Conservation (phyloP, 2,113 vertebrate species). For the Tupaia chinensis region DNA sequence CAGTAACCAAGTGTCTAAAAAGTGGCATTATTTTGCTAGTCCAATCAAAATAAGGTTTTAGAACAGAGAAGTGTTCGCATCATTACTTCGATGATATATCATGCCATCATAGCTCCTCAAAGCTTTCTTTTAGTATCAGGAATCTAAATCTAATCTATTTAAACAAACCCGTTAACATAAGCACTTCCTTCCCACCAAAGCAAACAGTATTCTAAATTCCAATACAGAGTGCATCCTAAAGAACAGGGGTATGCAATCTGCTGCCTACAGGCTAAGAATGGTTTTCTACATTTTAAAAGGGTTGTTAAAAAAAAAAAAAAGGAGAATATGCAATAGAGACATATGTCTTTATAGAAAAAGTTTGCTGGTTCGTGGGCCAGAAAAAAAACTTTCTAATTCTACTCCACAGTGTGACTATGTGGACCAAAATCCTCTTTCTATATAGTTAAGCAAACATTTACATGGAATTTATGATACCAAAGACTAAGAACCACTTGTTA, state of each 20-base stretch:
- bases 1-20: conserved; percentile 29
- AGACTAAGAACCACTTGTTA: conserved; percentile 30
- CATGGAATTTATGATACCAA: conserved; percentile 27
- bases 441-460: conserved; percentile 40
- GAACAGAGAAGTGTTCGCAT: neutral
- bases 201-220: conserved; percentile 56
- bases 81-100: neutral
- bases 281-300: conserved; percentile 48
- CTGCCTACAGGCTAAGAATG: conserved; percentile 9
- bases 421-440: conserved; percentile 51
- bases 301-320: neutral
- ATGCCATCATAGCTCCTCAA: conserved; percentile 1
- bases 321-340: conserved; percentile 16
- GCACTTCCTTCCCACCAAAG: conserved; percentile 55
- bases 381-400: conserved; percentile 61
- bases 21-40: conserved; percentile 17
- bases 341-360: conserved; percentile 36
- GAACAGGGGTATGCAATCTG: conserved; percentile 19
- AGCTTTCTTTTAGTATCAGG: conserved; percentile 15
- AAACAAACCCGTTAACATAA: conserved; percentile 68
- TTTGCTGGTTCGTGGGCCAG: neutral
- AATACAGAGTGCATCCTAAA: conserved; percentile 33
- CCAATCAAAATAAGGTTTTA: conserved; percentile 57
- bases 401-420: neutral
- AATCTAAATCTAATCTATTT: conserved; percentile 62